A percentile compares a stretch with the other conserved stretches of the same genome.
Conservation (phyloP, 2,797 vertebrate genomes). For the Callimico goeldii region DNA sequence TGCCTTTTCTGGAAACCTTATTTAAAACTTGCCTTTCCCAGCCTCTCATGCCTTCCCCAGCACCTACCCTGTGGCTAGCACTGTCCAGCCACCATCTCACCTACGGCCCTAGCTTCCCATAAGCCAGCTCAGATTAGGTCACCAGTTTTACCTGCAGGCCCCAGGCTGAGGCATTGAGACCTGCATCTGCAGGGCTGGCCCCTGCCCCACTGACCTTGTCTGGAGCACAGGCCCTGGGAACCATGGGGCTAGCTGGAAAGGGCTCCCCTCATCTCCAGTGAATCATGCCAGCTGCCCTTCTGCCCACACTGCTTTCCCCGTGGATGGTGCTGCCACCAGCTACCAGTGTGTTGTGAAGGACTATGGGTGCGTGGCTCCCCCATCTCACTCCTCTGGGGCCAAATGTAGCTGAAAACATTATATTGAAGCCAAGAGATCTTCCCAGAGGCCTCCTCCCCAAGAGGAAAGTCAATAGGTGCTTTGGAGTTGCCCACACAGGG, state of each 20-base stretch:
- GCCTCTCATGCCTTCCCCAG: background rate
- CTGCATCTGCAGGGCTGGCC: background rate
- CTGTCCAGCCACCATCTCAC: background rate
- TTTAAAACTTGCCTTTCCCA: background rate
- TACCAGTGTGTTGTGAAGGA: background rate
- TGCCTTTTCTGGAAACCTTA: background rate
- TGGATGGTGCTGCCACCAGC: accelerated
- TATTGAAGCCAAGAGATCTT: background rate
- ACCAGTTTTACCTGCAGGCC: accelerated
- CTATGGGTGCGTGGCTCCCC: accelerated
- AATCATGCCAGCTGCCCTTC: background rate
- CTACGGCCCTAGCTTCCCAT: accelerated
- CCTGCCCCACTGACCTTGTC: background rate
- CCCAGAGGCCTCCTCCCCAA: background rate
- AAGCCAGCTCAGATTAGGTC: background rate
- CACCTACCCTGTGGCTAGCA: accelerated
- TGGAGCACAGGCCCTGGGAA: background rate
- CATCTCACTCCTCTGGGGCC: background rate
- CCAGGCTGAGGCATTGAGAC: background rate
- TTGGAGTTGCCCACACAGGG: background rate
- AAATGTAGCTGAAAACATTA: background rate
- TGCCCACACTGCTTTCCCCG: background rate
- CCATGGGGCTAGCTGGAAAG: accelerated
- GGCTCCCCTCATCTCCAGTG: background rate
- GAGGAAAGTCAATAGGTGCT: too few species aligned